Percentiles rank a stretch among this genome's conserved stretches.
Evolutionary conservation across 2,797 vertebrate genomes (phyloP).

Genomic region (Carduelis carduelis): DNA sequence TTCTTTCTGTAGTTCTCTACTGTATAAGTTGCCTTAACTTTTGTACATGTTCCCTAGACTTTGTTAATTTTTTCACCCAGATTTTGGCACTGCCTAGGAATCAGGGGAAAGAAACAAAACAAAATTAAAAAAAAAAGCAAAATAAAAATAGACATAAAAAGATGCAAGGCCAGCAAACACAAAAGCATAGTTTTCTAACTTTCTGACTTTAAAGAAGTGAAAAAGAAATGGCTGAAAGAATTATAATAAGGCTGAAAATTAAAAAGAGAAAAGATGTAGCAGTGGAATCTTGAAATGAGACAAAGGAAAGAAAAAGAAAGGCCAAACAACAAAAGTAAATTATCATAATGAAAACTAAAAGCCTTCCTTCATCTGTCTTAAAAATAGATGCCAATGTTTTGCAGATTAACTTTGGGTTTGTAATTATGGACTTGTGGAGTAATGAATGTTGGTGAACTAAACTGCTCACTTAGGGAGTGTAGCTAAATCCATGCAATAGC

Average conservation of each 20-base stretch:
- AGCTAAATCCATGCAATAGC: not conserved
- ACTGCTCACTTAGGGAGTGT: constrained; percentile 6
- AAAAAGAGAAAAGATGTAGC: constrained; percentile 17
- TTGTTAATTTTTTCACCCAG: not conserved
- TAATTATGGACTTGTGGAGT: not conserved
- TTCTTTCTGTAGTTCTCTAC: not conserved
- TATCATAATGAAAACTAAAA: constrained; percentile 43
- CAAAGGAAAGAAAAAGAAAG: constrained; percentile 23
- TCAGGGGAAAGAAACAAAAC: not conserved
- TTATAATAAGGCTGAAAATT: not conserved
- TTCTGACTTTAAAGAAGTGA: not conserved
- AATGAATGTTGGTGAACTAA: constrained; percentile 24
- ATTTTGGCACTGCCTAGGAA: not conserved
- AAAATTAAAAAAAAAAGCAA: not conserved
- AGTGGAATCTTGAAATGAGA: not conserved
- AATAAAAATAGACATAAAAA: not conserved
- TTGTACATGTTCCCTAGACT: not conserved
- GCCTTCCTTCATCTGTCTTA: not conserved
- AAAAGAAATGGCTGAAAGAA: not conserved
- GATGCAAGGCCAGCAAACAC: not conserved
- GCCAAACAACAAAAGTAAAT: constrained; percentile 42
- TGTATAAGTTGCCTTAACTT: not conserved
- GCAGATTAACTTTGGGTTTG: constrained; percentile 11
- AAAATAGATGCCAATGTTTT: constrained; percentile 41
- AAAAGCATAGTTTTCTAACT: not conserved